A percentile compares a stretch with the other conserved stretches of the same genome.
phyloP scores from a whole-genome alignment of 1,140 invertebrate genomes.

The Magallana ariakensis region DNA sequence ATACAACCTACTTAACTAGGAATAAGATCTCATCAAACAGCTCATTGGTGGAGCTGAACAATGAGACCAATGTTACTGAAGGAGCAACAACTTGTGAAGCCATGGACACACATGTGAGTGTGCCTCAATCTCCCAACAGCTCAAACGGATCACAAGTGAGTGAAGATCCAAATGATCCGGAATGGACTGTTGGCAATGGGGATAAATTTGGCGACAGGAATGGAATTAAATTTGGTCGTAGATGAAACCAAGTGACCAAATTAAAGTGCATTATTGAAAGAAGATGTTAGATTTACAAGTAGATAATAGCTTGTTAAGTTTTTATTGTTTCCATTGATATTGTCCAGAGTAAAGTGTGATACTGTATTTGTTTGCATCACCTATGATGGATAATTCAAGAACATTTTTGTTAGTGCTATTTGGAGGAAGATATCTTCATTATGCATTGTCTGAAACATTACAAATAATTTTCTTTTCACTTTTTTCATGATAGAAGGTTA shows the following conservation, averaged over 20 bases:
- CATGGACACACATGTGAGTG: constrained; percentile 51
- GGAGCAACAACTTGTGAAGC: constrained; percentile 40
- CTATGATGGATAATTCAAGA: constrained; percentile 26
- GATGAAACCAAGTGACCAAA: not conserved
- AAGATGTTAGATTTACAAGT: not conserved
- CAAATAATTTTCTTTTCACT: too few relatives aligned
- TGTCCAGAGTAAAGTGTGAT: constrained; percentile 26
- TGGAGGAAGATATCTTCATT: not conserved
- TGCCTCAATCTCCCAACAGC: constrained; percentile 76
- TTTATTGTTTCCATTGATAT: constrained; percentile 19
- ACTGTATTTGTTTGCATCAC: constrained; percentile 13
- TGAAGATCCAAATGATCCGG: constrained; percentile 90
- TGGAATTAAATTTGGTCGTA: constrained; percentile 15
- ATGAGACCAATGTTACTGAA: constrained; percentile 50
- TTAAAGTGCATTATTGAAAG: not conserved
- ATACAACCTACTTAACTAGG: constrained; percentile 69
- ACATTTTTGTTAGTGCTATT: not conserved
- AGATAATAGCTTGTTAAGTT: constrained; percentile 19
- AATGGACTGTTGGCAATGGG: constrained; percentile 82
- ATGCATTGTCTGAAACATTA: constrained; percentile 2
- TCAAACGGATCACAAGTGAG: constrained; percentile 83
- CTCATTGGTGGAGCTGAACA: constrained; percentile 50
- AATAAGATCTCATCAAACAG: constrained; percentile 46
- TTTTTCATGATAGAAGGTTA: too few relatives aligned
- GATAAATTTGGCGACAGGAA: constrained; percentile 10